Conservation (phyloP, 2,797 vertebrate genomes). For the Amniataba percoides region DNA sequence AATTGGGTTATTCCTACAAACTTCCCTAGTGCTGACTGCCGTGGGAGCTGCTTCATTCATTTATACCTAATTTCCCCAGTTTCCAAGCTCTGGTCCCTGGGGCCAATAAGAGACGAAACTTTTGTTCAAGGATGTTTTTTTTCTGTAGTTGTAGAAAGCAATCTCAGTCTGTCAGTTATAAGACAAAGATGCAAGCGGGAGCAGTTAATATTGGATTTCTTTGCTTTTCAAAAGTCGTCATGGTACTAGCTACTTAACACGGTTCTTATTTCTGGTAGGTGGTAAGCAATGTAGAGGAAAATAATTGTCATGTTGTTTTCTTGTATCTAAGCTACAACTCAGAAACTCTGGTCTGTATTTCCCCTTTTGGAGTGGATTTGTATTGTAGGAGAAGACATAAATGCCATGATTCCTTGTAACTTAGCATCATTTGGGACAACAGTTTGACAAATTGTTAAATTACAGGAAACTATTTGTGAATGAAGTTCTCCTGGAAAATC, state of each 20-base stretch:
- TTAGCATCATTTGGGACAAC: neutral
- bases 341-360: neutral
- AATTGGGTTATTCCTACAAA: constrained; percentile 52
- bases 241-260: constrained; percentile 5
- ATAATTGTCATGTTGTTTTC: constrained; percentile 12
- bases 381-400: neutral
- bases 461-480: constrained; percentile 6
- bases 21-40: constrained; percentile 22
- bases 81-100: constrained; percentile 43
- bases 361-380: neutral
- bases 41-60: constrained; percentile 48
- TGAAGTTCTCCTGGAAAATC: neutral
- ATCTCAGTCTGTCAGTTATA: constrained; percentile 37
- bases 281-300: neutral
- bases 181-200: constrained; percentile 33
- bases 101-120: constrained; percentile 49
- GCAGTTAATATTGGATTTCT: constrained; percentile 49
- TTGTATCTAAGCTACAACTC: neutral
- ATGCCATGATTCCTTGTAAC: neutral
- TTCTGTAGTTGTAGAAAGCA: constrained; percentile 25
- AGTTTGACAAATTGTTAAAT: constrained; percentile 5
- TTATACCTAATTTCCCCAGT: constrained; percentile 41
- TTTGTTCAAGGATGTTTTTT: constrained; percentile 45
- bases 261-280: constrained; percentile 16
- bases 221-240: constrained; percentile 41